Evolutionary conservation across 1,140 invertebrate genomes (phyloP).

Genomic region (Dysdera silvatica): DNA sequence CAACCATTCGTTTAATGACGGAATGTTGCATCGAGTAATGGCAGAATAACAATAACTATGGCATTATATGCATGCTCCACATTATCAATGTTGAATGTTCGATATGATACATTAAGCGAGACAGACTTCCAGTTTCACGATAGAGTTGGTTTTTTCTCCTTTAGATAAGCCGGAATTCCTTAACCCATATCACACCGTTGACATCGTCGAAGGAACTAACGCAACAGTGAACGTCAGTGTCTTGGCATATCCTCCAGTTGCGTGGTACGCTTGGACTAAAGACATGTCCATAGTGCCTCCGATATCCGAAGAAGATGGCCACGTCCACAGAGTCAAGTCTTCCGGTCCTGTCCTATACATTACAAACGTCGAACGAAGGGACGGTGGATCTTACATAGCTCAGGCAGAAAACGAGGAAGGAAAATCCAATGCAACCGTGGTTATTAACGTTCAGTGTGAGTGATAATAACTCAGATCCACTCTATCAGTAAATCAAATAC

Average conservation of each 20-base stretch:
- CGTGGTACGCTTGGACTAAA: conserved; percentile 24
- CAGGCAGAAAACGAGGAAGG: conserved; percentile 84
- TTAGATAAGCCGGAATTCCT: conserved; percentile 51
- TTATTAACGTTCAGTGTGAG: conserved; percentile 86
- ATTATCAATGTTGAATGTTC: not conserved
- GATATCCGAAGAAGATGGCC: conserved; percentile 12
- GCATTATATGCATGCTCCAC: no score
- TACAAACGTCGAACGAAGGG: conserved; percentile 63
- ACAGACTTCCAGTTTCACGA: no score
- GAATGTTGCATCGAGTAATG: no score
- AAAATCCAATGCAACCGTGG: conserved; percentile 64
- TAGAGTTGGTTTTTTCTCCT: conserved; percentile 32
- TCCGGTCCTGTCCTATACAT: conserved; percentile 74
- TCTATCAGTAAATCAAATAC: no score
- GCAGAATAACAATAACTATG: no score
- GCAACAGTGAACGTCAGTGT: conserved; percentile 19
- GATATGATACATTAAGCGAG: no score
- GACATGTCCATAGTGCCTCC: conserved; percentile 16
- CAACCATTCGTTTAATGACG: no score
- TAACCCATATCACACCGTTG: conserved; percentile 41
- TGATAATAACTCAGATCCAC: conserved; percentile 24
- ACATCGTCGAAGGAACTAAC: conserved; percentile 64
- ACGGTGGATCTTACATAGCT: conserved; percentile 77
- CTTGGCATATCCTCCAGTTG: conserved; percentile 12
- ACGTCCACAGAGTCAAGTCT: conserved; percentile 53